Evolutionary conservation across 1,140 invertebrate species (phyloP).

Genomic region (Drosophila ironensis): DNA sequence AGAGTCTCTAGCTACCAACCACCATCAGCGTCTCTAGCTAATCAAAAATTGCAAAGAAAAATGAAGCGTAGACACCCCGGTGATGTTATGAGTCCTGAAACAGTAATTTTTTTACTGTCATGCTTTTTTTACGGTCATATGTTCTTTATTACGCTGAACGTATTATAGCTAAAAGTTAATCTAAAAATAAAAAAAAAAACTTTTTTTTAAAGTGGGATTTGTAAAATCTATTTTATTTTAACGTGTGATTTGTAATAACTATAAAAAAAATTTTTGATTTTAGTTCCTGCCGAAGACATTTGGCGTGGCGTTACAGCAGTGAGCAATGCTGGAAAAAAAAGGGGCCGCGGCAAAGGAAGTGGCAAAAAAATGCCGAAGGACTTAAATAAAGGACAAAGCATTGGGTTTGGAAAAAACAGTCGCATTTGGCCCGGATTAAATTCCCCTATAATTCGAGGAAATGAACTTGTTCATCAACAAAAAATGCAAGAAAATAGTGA

Average conservation of each 20-base stretch:
- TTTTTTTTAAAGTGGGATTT: not conserved
- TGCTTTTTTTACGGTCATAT: too few species aligned
- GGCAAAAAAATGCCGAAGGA: slow-evolving; percentile 89
- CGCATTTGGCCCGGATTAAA: slow-evolving; percentile 97
- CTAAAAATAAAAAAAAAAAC: too few species aligned
- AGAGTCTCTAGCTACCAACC: too few species aligned
- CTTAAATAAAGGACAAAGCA: slow-evolving; percentile 94
- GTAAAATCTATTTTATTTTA: too few species aligned
- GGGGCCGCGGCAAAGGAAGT: slow-evolving; percentile 94
- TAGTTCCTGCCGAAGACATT: slow-evolving; percentile 90
- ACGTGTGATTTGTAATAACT: not conserved
- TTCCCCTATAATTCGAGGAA: slow-evolving; percentile 90
- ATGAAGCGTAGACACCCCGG: too few species aligned
- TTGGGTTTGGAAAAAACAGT: slow-evolving; percentile 93
- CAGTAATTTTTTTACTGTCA: too few species aligned
- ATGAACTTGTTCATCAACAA: slow-evolving; percentile 88
- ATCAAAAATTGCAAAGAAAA: too few species aligned
- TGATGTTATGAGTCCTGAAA: too few species aligned
- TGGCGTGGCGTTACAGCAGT: slow-evolving; percentile 98
- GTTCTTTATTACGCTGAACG: too few species aligned
- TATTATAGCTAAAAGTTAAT: too few species aligned
- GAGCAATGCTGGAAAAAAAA: slow-evolving; percentile 96
- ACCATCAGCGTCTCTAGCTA: too few species aligned
- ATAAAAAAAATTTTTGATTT: slow-evolving; percentile 11
- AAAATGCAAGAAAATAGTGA: slow-evolving; percentile 88